phyloP scores from a whole-genome alignment of 2,113 vertebrate species.

The Saimiri boliviensis region DNA sequence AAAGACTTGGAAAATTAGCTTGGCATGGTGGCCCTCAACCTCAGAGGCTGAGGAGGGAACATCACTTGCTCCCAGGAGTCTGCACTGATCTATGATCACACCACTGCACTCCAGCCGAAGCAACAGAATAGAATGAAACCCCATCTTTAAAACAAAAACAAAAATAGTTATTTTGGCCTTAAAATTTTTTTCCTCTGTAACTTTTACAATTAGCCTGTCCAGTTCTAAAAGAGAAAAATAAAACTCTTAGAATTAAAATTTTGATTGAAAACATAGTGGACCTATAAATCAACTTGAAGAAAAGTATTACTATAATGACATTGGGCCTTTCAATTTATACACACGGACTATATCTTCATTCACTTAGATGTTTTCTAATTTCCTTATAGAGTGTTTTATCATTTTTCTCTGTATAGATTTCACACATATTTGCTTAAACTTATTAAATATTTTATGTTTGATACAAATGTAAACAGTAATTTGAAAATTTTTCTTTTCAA shows the following conservation, averaged over 20 bases:
- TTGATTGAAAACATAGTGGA: background rate
- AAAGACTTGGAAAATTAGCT: background rate
- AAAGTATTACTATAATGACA: background rate
- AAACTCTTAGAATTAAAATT: background rate
- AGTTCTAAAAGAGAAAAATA: background rate
- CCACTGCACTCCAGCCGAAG: too few relatives aligned
- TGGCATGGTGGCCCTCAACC: background rate
- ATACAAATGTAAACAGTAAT: background rate
- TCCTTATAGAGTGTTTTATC: background rate
- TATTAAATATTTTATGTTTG: slow-evolving; percentile 15
- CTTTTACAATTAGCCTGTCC: background rate
- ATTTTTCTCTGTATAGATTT: background rate
- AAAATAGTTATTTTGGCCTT: too few relatives aligned
- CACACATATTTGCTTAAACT: background rate
- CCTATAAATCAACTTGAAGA: background rate
- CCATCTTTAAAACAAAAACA: too few relatives aligned
- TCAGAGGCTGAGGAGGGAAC: too few relatives aligned
- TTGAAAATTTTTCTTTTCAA: background rate
- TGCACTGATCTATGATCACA: too few relatives aligned
- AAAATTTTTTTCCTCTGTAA: background rate
- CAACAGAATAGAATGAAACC: too few relatives aligned
- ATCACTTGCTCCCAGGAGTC: too few relatives aligned
- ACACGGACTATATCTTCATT: background rate
- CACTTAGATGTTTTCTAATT: background rate
- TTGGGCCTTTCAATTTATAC: background rate